Conservation (phyloP, 2,113 vertebrate genomes). For the Ammodytes marinus region DNA sequence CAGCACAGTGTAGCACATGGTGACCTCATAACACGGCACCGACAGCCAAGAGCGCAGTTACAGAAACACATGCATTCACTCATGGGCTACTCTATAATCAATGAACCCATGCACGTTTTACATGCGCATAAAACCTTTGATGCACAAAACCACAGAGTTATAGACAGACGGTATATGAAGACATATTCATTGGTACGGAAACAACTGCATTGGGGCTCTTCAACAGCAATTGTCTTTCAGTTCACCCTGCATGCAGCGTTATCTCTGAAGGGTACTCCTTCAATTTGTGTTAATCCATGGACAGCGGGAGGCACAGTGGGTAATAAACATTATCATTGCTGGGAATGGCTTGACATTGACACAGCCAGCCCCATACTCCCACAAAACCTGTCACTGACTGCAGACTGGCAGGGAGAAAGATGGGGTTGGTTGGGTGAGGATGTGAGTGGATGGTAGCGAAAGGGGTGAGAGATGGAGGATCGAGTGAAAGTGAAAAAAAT, state of each 20-base stretch:
- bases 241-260: slow-evolving; percentile 44
- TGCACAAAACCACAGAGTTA: background rate
- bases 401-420: slow-evolving; percentile 50
- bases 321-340: slow-evolving; percentile 86
- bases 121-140: background rate
- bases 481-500: slow-evolving; percentile 37
- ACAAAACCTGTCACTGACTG: slow-evolving; percentile 73
- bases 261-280: slow-evolving; percentile 79
- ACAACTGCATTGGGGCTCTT: slow-evolving; percentile 11
- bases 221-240: slow-evolving; percentile 61
- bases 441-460: background rate
- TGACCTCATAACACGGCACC: slow-evolving; percentile 34
- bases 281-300: slow-evolving; percentile 79
- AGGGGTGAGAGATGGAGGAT: slow-evolving; percentile 31
- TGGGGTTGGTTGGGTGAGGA: slow-evolving; percentile 39
- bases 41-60: background rate
- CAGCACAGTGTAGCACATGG: slow-evolving; percentile 16
- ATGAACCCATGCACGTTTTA: background rate
- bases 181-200: background rate
- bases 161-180: background rate
- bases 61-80: background rate
- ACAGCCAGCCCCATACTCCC: slow-evolving; percentile 62
- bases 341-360: slow-evolving; percentile 83
- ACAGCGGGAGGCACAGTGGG: slow-evolving; percentile 76
- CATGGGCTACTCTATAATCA: too few species aligned